Evolutionary conservation across 2,113 vertebrate species (phyloP), one percentile per base, ranked within the genome.

Genomic region (Aphelocoma coerulescens): DNA sequence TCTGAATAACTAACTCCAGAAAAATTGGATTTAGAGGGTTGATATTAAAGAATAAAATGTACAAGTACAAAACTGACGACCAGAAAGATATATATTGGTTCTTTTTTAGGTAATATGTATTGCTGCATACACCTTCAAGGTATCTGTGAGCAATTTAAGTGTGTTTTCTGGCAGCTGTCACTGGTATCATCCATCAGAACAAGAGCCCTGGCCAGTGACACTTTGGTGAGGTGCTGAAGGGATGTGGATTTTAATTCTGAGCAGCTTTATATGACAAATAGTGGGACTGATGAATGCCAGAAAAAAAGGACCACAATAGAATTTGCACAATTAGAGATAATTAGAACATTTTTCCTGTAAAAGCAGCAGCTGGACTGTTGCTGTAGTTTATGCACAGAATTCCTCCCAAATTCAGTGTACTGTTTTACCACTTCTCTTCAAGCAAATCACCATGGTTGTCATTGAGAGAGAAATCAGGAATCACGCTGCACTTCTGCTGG

Each of bases 171-270:
- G 93, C 96, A 96, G 66, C 94, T 97, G 97, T 95, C 96, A 96
- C 71, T 51, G 69, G 58, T 51, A 18, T 94, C 97, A 98, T 97
- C 94, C 67, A 95, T 98, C 97, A 98, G 37, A 43, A 81, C 30
- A 65, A 55, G 49, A 82, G 80, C 46, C 51, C 62, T 71, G 86
- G 83, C 84, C 20, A 39, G 83, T 80, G 96, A 92, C 67, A 83
- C 69, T 95, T 96, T 95, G 79, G 95, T 52, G 43, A 97, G 87
- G 67, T 97, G 92, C 91, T 97, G 80, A 91, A 95, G 94, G 94
- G 88, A 92, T 83, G 72, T 43, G 43, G 84, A 95, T 91, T 98
- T 97, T 96, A 96, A 97, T 97, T 96, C 91, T 95, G 93, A 96
- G 95, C 11, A n/a, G 72, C 71, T 95, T 97, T 95, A 58, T 94